Evolutionary conservation across 1,140 invertebrate genomes (phyloP), one percentile per base, ranked within the genome.

Genomic region (Bombyx mori): DNA sequence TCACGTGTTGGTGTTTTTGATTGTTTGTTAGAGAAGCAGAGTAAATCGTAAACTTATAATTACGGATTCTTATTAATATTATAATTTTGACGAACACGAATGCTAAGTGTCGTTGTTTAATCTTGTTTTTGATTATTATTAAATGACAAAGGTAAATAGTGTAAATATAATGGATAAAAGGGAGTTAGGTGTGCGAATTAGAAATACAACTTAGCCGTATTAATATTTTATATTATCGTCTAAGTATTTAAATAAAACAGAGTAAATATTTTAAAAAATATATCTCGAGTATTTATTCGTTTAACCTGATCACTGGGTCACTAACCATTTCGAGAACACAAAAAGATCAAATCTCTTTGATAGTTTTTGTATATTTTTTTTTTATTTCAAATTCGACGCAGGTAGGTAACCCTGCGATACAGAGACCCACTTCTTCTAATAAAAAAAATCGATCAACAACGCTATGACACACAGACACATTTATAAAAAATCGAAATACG

Each of bases 201-300:
- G 72, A 78, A 76, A 76, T 82, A 79, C 75, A 77, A 77, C 77
- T 78, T 80, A 82, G 79, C 74, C 62, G 71, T 82, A 82, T 77
- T 35, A 77, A 80, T 83, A 75, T 83, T 83, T 83, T 83, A 79
- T 83, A 83, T 80, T 82, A 81, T 75, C 72, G 73, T 77, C 71
- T 82, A 84, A 84, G 79, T 82, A 84, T 84, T 79, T 80, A 81
- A 81, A 84, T 84, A 84, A 83, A 83, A 73, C 75, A 80, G 80
- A 83, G 78, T 83, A 80, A 79, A 82, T 83, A 83, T 83, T 82
- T 83, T 82, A 81, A 62, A 61, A 35, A 35, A 35, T 35, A 35
- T 35, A 35, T 35, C 26, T 35, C 26, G 26, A 73, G 74, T 83
- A 76, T 83, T 69, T 80, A 79, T 83, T 83, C 66, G 58, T 69